Evolutionary conservation across 1,140 invertebrate genomes (phyloP), one percentile per base, ranked within the genome.

Genomic region (Heliconius hermathena): DNA sequence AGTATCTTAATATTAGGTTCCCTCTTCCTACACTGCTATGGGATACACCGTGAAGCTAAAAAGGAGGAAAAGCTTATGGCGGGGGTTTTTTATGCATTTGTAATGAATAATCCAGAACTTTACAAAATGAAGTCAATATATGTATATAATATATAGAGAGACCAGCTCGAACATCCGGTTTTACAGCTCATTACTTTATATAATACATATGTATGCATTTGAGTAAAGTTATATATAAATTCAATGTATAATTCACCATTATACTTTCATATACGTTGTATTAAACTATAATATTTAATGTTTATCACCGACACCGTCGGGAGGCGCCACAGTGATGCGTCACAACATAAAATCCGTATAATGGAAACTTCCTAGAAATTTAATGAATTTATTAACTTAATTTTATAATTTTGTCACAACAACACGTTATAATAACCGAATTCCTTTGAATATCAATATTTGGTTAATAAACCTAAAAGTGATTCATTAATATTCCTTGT

Each of bases 321-420:
- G 33, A 79, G 85, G 78, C 84, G 81, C 71, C 81, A 80, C 79
- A 79, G 81, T 49, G 81, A 60, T 79, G 79, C 81, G 78, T 83
- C 80, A 82, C 70, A 41, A 52, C 77, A 79, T 52, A 52, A 81
- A 83, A 84, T 80, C 79, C 49, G 66, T 73, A 79, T 81, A 80
- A 46, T 85, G 81, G 85, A 84, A 86, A 79, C 73, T 86, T 85
- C 85, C 83, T 80, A 83, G 79, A 82, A 85, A 81, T 85, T 81
- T 77, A 77, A 80, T 82, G 75, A 77, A 80, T 77, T 79, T 82
- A 82, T 74, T 81, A 73, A 83, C 76, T 71, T 75, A 57, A 78
- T 77, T 74, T 81, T 71, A 80, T 78, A 70, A 82, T 81, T 83
- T 82, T 75, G 73, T 79, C 77, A 82, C 76, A 81, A 81, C 76